Conservation (phyloP, 2,113 vertebrate genomes). For the Sorex araneus region DNA sequence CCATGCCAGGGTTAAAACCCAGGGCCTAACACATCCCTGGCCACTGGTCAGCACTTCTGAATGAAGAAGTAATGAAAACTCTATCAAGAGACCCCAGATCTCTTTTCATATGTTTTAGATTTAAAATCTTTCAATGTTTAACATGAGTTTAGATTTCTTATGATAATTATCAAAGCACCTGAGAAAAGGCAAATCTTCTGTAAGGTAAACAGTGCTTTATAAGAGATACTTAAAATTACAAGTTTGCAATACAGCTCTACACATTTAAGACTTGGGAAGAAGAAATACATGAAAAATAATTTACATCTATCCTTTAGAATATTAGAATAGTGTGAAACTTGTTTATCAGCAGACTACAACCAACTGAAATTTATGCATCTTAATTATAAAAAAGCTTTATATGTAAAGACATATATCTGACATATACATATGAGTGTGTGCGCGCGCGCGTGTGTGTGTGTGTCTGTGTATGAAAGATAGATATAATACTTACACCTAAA, state of each 20-base stretch:
- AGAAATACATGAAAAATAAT: background rate
- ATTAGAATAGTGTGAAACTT: conserved; percentile 46
- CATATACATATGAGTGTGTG: too few relatives aligned
- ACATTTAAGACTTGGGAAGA: conserved; percentile 46
- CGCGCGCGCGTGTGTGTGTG: too few relatives aligned
- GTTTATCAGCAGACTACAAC: conserved; percentile 1
- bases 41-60: conserved; percentile 48
- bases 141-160: conserved; percentile 16
- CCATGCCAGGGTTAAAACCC: too few relatives aligned
- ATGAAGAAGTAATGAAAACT: conserved; percentile 23
- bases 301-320: conserved; percentile 47
- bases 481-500: conserved; percentile 34
- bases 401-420: too few relatives aligned
- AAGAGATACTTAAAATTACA: conserved; percentile 21
- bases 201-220: conserved; percentile 56
- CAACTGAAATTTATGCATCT: conserved; percentile 22
- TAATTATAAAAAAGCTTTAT: conserved; percentile 52
- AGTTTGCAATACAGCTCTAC: conserved; percentile 55
- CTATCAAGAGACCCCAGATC: conserved; percentile 42
- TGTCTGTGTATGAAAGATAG: background rate
- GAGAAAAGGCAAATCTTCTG: background rate
- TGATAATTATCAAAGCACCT: conserved; percentile 43
- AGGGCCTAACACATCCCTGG: too few relatives aligned
- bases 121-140: conserved; percentile 48
- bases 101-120: conserved; percentile 44